A percentile compares a stretch with the other conserved stretches of the same genome.
phyloP scores from a whole-genome alignment of 2,888 invertebrate genomes.

The Ophion ventricosus region DNA sequence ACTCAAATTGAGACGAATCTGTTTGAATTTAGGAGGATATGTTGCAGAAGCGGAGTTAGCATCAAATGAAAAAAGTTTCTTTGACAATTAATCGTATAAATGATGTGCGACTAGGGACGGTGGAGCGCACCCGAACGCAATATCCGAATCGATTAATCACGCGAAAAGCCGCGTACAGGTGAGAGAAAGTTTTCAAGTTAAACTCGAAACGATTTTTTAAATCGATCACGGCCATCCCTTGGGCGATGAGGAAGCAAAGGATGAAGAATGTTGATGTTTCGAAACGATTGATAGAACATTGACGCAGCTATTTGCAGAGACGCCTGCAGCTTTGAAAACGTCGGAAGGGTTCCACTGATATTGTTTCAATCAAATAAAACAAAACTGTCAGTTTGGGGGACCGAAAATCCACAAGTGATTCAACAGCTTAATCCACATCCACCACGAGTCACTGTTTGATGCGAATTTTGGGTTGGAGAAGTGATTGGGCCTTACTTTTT shows the following conservation, averaged over 20 bases:
- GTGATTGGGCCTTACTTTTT: too few relatives aligned
- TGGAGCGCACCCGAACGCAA: background rate
- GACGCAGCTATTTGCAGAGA: too few relatives aligned
- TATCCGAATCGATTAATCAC: background rate
- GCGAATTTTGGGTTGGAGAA: too few relatives aligned
- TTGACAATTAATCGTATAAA: background rate
- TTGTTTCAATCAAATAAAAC: too few relatives aligned
- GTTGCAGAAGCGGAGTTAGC: conserved; percentile 16
- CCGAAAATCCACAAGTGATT: too few relatives aligned
- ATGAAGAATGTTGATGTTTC: background rate
- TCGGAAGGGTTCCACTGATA: too few relatives aligned
- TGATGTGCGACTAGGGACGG: background rate
- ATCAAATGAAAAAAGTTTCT: background rate
- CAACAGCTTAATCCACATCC: too few relatives aligned
- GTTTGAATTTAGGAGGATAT: conserved; percentile 2
- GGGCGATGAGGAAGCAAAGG: background rate
- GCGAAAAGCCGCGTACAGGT: background rate
- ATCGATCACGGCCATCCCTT: background rate
- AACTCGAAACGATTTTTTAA: background rate
- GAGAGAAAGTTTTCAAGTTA: background rate
- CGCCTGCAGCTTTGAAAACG: too few relatives aligned
- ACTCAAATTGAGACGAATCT: conserved; percentile 75
- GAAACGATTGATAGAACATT: background rate
- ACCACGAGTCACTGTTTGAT: too few relatives aligned
- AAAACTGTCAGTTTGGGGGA: too few relatives aligned